phyloP scores from a whole-genome alignment of 2,888 invertebrate genomes.

The Nebria brevicollis region DNA sequence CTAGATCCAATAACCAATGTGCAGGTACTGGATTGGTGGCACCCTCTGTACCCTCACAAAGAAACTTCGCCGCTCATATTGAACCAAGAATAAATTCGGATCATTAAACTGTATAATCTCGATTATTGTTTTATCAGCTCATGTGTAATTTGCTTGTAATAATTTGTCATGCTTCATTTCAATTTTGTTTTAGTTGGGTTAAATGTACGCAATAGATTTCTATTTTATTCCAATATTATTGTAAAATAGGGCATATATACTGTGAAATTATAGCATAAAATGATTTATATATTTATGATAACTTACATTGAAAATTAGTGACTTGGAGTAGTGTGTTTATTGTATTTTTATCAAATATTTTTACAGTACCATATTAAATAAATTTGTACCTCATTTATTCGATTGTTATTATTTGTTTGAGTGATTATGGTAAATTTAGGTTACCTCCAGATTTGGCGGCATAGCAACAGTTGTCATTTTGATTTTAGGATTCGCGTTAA shows the following conservation, averaged over 20 bases:
- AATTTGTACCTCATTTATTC: neutral
- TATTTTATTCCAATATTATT: no score
- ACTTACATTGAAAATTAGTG: neutral
- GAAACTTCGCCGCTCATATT: conserved; percentile 53
- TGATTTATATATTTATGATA: neutral
- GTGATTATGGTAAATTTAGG: neutral
- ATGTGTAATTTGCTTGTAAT: conserved; percentile 2
- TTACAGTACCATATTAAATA: neutral
- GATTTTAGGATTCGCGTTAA: no score
- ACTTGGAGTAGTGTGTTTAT: neutral
- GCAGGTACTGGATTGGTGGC: conserved; percentile 75
- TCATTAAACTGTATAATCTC: conserved; percentile 23
- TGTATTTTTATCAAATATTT: neutral
- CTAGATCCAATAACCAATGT: conserved; percentile 66
- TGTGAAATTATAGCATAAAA: no score
- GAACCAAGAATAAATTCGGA: conserved; percentile 52
- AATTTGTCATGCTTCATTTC: no score
- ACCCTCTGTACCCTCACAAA: conserved; percentile 65
- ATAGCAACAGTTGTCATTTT: no score
- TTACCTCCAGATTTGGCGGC: no score
- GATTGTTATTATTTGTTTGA: neutral
- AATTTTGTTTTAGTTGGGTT: no score
- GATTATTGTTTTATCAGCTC: conserved; percentile 26
- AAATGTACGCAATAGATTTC: no score
- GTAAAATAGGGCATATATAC: no score